Evolutionary conservation across 2,797 vertebrate genomes (phyloP).

Genomic region (Limosa lapponica): DNA sequence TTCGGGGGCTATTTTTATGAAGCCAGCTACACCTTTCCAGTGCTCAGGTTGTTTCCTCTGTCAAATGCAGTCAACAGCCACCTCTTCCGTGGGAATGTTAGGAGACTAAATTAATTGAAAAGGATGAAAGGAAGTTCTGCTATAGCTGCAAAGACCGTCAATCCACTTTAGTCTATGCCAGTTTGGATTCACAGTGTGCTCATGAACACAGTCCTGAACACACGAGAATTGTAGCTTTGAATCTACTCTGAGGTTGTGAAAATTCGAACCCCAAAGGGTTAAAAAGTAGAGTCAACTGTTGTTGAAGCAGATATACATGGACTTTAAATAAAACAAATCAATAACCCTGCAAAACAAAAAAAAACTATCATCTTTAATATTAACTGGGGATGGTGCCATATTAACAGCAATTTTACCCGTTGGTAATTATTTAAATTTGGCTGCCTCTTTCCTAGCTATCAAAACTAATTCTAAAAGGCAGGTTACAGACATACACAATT

Average conservation of each 20-base stretch:
- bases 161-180: neutral
- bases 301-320: neutral
- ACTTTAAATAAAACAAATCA: neutral
- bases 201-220: neutral
- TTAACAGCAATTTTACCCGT: neutral
- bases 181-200: neutral
- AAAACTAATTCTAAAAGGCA: neutral
- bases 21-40: neutral
- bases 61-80: neutral
- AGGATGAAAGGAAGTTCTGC: neutral
- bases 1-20: neutral
- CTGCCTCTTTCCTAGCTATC: neutral
- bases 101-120: neutral
- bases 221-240: neutral
- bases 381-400: neutral
- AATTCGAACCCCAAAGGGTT: neutral
- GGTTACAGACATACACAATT: neutral
- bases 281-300: neutral
- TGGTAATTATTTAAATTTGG: neutral
- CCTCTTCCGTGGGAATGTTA: neutral
- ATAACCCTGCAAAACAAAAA: neutral
- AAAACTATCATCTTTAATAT: neutral
- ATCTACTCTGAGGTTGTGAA: neutral
- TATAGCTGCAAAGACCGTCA: neutral
- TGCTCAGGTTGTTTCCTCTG: neutral